These are phyloP conservation scores for Pterostichus niger DNA, from an alignment of 2,888 invertebrate species.

Conservation along the genomic window DNA sequence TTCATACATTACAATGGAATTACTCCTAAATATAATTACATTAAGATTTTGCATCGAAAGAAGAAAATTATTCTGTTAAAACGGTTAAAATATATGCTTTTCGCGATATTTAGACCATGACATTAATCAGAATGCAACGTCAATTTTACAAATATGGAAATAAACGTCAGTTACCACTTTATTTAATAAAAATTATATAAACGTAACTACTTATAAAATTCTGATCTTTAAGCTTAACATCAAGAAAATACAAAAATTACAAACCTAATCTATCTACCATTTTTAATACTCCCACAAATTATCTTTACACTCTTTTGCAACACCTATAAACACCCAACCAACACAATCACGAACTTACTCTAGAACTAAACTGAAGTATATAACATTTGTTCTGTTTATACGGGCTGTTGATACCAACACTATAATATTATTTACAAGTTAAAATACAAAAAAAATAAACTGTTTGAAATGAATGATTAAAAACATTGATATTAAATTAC, in stretches of 20 bases:
- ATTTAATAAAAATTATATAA: conserved; percentile 14
- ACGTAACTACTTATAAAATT: conserved; percentile 3
- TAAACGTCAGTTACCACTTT: conserved; percentile 62
- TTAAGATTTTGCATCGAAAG: neutral
- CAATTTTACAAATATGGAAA: conserved; percentile 64
- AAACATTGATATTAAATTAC: neutral
- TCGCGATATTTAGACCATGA: conserved; percentile 66
- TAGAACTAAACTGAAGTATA: conserved; percentile 46
- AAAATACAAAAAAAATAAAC: neutral
- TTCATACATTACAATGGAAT: neutral
- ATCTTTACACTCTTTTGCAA: conserved; percentile 61
- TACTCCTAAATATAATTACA: neutral
- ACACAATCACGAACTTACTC: conserved; percentile 47
- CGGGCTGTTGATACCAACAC: conserved; percentile 15
- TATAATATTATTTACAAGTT: neutral
- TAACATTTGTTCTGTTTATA: conserved; percentile 5
- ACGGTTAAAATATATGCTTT: conserved; percentile 59
- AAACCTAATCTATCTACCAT: conserved; percentile 83
- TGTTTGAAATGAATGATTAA: neutral
- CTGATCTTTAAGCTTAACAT: neutral
- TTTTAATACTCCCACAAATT: conserved; percentile 75
- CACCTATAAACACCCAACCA: conserved; percentile 57
- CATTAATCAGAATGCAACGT: conserved; percentile 67
- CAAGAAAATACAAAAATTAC: conserved; percentile 72
- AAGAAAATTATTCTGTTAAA: conserved; percentile 26